Evolutionary conservation across 2,113 vertebrate genomes (phyloP).

Genomic region (Chaetura pelagica): DNA sequence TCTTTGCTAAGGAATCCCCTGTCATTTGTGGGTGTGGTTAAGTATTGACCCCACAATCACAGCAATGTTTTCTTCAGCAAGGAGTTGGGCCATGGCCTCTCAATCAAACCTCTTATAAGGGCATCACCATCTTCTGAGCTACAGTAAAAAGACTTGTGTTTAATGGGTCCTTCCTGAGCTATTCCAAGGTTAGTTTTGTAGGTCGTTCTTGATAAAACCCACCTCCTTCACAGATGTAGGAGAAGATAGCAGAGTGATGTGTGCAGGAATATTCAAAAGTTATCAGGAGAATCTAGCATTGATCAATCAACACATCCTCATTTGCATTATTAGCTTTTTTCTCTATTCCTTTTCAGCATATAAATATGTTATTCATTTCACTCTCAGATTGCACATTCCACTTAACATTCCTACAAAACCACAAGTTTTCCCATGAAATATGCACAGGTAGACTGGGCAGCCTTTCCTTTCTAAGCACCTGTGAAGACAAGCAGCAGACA

Average conservation of each 20-base stretch:
- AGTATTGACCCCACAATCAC: not conserved
- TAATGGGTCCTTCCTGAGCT: not conserved
- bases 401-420: not conserved
- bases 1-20: not conserved
- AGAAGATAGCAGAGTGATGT: not conserved
- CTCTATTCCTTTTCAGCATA: not conserved
- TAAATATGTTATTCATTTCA: not conserved
- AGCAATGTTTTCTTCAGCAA: not conserved
- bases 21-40: accelerated
- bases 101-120: not conserved
- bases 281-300: not conserved
- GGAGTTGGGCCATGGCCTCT: not conserved
- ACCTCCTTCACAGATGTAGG: not conserved
- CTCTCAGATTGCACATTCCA: not conserved
- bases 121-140: not conserved
- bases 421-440: not conserved
- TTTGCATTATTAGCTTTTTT: not conserved
- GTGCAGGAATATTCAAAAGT: not conserved
- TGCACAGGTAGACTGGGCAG: not conserved
- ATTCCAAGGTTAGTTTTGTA: not conserved
- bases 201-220: not conserved
- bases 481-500: not conserved
- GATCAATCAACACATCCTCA: not conserved
- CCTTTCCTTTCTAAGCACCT: not conserved
- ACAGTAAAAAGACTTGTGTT: not conserved